Evolutionary conservation across 2,797 vertebrate species (phyloP), one percentile per base, ranked within the genome.

Genomic region (Bradypus variegatus): DNA sequence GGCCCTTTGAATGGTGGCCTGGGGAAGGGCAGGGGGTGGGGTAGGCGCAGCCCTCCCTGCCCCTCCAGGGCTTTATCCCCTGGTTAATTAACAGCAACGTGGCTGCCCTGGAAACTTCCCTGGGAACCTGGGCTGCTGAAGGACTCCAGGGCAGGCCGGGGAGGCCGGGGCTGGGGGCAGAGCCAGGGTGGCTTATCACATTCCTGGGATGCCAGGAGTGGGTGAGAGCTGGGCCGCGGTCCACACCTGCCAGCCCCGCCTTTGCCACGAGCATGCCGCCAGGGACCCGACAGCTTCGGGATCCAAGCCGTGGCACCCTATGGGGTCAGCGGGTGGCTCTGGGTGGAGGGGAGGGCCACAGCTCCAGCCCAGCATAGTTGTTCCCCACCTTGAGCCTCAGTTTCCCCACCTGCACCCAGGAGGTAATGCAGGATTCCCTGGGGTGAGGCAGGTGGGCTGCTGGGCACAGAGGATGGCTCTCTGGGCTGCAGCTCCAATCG

Each of bases 1-100:
- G 96, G 89, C 90, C 87, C 41, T 96, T 94, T 96, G 60, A 60
- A 48, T 6, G 73, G 95, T 38, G 96, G 90, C 86, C 96, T 93
- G 94, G 94, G 94, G 88, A 15, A 31, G 96, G 95, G n/a, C 31
- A 50, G 18, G 75, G 96, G 19, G 91, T 78, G 72, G 85, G 92
- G 96, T 96, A 95, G 81, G 93, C 88, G 65, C 82, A n/a, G 93
- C 92, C 93, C 93, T 65, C 89, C n/a, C 92, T 90, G 93, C 94
- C 72, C 93, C 96, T 93, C 96, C 96, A 72, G 94, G 95, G 96
- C 93, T 94, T 95, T 94, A 94, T 96, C 97, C 96, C 96, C 96
- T 92, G 96, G 96, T 97, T 97, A 97, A 97, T 98, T 97, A 97
- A 95, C 92, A 96, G 96, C 97, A 96, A 98, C 97, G 41, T 45